These are phyloP conservation scores for Bos indicus DNA, from an alignment of 2,113 vertebrate genomes.

Conservation along the genomic window DNA sequence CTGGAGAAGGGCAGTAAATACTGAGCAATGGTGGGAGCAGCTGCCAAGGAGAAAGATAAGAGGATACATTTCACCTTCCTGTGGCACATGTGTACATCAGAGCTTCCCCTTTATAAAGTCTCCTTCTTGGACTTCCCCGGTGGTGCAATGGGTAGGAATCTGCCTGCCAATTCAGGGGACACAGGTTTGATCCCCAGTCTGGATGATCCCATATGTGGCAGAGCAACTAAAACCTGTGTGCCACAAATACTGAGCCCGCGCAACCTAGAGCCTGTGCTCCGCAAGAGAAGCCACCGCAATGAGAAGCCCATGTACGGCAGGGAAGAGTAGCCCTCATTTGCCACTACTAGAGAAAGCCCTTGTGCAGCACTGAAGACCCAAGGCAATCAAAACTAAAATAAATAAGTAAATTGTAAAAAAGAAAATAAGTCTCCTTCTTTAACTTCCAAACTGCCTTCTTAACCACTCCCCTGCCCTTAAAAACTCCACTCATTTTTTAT, in stretches of 20 bases:
- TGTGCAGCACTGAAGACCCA: background rate
- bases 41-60: background rate
- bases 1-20: background rate
- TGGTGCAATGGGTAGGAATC: background rate
- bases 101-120: background rate
- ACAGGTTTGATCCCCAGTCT: background rate
- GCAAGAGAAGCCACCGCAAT: background rate
- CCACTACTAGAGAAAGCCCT: background rate
- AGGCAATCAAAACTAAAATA: background rate
- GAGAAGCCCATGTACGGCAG: background rate
- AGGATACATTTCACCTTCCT: background rate
- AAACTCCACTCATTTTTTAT: background rate
- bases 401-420: background rate
- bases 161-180: background rate
- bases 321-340: background rate
- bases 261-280: background rate
- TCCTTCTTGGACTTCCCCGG: background rate
- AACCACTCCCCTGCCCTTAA: background rate
- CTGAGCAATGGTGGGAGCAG: background rate
- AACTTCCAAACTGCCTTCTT: background rate
- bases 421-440: background rate
- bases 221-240: background rate
- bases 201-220: background rate
- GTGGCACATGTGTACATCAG: accelerated
- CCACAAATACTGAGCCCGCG: background rate